These are phyloP conservation scores for Tuberolachnus salignus DNA, from an alignment of 2,888 invertebrate species.

Conservation along the genomic window DNA sequence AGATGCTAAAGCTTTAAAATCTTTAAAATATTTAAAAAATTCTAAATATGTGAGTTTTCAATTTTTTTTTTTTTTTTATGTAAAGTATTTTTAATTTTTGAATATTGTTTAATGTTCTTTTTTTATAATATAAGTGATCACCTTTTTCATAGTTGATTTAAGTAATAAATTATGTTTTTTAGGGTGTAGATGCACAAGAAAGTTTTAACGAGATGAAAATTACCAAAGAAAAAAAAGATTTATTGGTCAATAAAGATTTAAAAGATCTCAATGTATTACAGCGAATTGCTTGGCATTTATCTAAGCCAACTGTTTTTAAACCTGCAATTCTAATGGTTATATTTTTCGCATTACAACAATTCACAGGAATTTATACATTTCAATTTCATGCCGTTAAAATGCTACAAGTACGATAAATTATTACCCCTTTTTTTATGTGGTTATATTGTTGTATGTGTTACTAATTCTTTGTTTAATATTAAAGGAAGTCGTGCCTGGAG, in stretches of 20 bases:
- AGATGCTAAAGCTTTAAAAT: slow-evolving; percentile 44
- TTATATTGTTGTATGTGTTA: background rate
- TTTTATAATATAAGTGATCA: background rate
- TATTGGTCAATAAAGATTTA: slow-evolving; percentile 15
- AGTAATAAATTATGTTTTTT: background rate
- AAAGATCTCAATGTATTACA: slow-evolving; percentile 19
- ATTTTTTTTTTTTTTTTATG: background rate
- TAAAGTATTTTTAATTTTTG: background rate
- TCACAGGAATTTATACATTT: slow-evolving; percentile 56
- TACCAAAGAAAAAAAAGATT: slow-evolving; percentile 39
- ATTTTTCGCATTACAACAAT: slow-evolving; percentile 54
- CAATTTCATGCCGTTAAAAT: slow-evolving; percentile 50
- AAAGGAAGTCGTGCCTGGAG: slow-evolving; percentile 32
- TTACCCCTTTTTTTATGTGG: background rate
- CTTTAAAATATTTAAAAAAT: slow-evolving; percentile 46
- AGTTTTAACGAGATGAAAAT: slow-evolving; percentile 39
- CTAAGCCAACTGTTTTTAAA: slow-evolving; percentile 46
- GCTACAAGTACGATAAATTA: slow-evolving; percentile 30
- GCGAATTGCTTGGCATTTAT: slow-evolving; percentile 23
- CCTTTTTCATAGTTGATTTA: background rate
- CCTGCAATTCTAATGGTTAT: slow-evolving; percentile 23
- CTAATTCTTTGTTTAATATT: background rate
- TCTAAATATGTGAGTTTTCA: slow-evolving; percentile 23
- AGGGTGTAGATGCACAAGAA: slow-evolving; percentile 9
- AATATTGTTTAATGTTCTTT: background rate